A percentile compares a stretch with the other conserved stretches of the same genome.
Evolutionary conservation across 1,140 invertebrate genomes (phyloP).

Genomic region (Drosophila baimaii): DNA sequence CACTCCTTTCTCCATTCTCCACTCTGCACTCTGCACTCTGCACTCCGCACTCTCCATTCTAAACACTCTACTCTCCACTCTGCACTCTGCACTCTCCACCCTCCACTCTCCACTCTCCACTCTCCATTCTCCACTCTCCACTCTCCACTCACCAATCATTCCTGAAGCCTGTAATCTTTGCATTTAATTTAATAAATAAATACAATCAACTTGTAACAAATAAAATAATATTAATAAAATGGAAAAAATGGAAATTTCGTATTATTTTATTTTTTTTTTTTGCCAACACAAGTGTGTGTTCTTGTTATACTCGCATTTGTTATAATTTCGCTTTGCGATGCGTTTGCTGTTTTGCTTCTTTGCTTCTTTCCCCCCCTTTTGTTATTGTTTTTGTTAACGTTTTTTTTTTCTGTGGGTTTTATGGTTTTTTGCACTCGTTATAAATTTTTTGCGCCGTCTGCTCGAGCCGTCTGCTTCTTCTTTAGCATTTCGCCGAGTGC

Average conservation of each 20-base stretch:
- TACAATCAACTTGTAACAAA: neutral
- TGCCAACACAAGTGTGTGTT: slow-evolving; percentile 68
- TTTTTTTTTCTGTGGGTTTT: slow-evolving; percentile 27
- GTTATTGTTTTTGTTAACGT: slow-evolving; percentile 23
- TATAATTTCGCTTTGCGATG: slow-evolving; percentile 60
- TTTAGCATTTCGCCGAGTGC: slow-evolving; percentile 12
- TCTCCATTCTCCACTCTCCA: neutral
- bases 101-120: neutral
- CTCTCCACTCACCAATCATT: neutral
- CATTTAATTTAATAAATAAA: neutral
- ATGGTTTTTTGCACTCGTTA: slow-evolving; percentile 47
- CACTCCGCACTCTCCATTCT: too few relatives aligned
- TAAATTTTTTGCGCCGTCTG: slow-evolving; percentile 47
- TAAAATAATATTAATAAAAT: neutral
- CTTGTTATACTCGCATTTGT: slow-evolving; percentile 44
- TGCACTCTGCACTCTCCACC: neutral
- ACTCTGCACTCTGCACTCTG: neutral
- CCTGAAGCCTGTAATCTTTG: neutral
- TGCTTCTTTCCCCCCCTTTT: slow-evolving; percentile 23
- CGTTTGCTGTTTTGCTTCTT: slow-evolving; percentile 76
- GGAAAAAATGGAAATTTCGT: neutral
- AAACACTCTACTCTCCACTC: neutral
- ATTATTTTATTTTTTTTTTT: neutral
- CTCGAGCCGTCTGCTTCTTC: neutral
- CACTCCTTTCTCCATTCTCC: neutral